phyloP scores from a whole-genome alignment of 2,797 vertebrate species.

The Onychomys torridus region DNA sequence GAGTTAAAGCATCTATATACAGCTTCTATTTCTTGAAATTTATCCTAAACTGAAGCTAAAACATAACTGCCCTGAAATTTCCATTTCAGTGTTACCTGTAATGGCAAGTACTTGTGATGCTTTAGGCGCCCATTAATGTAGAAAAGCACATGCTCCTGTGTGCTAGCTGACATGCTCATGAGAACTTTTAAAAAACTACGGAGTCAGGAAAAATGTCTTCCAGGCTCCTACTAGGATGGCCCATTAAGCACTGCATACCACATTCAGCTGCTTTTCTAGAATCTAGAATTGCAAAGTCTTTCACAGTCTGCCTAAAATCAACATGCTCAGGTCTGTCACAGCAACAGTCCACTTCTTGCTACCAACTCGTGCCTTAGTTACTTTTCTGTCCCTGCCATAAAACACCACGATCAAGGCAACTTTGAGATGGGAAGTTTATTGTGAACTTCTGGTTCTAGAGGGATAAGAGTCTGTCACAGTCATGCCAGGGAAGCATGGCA shows the following conservation, averaged over 20 bases:
- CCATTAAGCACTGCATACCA: not conserved
- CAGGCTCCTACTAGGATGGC: not conserved
- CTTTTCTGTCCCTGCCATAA: not conserved
- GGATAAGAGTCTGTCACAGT: not conserved
- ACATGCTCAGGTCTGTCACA: not conserved
- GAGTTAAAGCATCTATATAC: not conserved
- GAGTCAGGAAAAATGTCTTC: not conserved
- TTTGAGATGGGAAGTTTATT: not conserved
- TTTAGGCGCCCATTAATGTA: not conserved
- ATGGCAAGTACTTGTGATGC: not conserved
- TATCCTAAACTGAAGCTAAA: not conserved
- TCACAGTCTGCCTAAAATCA: not conserved
- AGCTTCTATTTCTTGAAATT: constrained; percentile 21
- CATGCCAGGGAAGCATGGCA: not conserved
- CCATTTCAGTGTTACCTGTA: constrained; percentile 27
- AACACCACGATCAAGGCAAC: not conserved
- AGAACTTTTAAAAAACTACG: not conserved
- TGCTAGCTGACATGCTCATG: not conserved
- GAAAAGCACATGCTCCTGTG: not conserved
- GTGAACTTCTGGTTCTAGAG: not conserved
- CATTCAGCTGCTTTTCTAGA: not conserved
- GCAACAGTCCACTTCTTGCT: not conserved
- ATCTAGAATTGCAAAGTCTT: not conserved
- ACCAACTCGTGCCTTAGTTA: not conserved
- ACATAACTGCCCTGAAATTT: not conserved